Evolutionary conservation across 1,140 invertebrate genomes (phyloP).

Genomic region (Cotesia glomerata): DNA sequence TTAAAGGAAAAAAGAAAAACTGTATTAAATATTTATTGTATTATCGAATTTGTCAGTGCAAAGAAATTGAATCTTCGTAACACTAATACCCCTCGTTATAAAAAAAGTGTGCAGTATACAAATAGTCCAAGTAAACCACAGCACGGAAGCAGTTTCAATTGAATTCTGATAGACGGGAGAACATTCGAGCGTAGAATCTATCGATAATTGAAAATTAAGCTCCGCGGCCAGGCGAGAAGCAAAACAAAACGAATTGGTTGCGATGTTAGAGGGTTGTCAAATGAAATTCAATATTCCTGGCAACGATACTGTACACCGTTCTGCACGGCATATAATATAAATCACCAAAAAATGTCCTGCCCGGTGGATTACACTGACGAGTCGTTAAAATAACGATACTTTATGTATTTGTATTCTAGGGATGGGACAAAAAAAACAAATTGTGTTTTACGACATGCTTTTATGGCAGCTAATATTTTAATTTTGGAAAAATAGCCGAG

Average conservation of each 20-base stretch:
- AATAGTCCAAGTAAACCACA: conserved; percentile 7
- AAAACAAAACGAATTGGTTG: conserved; percentile 25
- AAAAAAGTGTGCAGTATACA: background rate
- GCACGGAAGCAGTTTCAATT: conserved; percentile 26
- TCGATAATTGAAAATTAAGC: conserved; percentile 46
- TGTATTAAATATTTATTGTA: background rate
- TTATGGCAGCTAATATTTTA: no score
- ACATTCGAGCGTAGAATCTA: conserved; percentile 22
- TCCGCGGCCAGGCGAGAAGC: conserved; percentile 15
- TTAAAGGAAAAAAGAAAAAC: no score
- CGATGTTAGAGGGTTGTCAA: conserved; percentile 4
- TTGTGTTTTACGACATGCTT: no score
- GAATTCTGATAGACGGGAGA: conserved; percentile 17
- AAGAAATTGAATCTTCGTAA: conserved; percentile 21
- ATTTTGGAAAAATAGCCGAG: no score
- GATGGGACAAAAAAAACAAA: no score
- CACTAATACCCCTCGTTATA: background rate
- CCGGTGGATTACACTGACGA: background rate
- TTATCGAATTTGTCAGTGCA: background rate
- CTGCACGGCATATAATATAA: background rate
- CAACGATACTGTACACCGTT: background rate
- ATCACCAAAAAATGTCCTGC: background rate
- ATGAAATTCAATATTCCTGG: background rate
- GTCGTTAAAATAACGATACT: background rate
- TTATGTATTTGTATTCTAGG: background rate